These are phyloP conservation scores for Smithornis capensis DNA, from an alignment of 2,113 vertebrate genomes.

Conservation along the genomic window DNA sequence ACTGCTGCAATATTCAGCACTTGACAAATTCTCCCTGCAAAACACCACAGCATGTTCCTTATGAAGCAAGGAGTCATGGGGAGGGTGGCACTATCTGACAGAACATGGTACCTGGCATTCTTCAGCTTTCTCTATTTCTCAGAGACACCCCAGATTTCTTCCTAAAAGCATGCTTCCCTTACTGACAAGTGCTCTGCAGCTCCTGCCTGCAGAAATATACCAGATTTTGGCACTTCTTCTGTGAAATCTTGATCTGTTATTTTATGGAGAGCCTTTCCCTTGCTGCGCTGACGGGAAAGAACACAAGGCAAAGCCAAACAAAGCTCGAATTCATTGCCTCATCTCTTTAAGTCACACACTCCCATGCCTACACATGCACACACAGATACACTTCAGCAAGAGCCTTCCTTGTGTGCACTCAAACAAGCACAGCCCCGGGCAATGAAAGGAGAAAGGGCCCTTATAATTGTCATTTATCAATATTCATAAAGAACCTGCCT, in stretches of 20 bases:
- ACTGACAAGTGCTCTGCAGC: neutral
- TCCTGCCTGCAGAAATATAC: neutral
- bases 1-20: neutral
- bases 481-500: constrained; percentile 61
- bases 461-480: constrained; percentile 66
- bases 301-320: neutral
- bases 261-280: neutral
- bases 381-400: neutral
- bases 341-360: neutral
- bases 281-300: neutral
- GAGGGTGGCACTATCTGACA: neutral
- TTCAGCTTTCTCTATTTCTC: neutral
- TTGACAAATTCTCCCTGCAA: neutral
- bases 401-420: neutral
- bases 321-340: neutral
- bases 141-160: neutral
- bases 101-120: neutral
- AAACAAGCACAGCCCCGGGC: constrained; percentile 49
- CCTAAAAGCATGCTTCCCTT: neutral
- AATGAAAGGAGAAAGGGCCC: neutral
- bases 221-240: neutral
- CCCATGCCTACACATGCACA: neutral
- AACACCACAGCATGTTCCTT: neutral
- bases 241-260: neutral
- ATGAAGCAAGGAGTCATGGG: neutral